Base-by-base conservation (phyloP, 2,113 vertebrate genomes). In the Mesoclemmys tuberculata region DNA sequence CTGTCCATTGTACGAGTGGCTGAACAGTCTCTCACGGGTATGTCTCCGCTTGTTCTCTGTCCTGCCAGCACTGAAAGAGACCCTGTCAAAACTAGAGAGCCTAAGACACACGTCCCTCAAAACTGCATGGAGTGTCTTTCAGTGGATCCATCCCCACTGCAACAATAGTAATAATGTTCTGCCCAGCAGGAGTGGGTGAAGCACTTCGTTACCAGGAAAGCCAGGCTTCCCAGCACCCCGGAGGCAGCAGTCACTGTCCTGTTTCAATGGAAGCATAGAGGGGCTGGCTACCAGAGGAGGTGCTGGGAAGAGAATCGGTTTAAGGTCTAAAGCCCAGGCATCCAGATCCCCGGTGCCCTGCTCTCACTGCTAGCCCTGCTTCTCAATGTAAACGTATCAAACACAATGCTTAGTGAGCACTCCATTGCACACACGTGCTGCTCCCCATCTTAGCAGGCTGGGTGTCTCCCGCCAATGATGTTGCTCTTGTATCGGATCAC, bases 11-110 rank as follows among this genome's bases (percentile, higher is more conserved):
- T 92, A 83, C 41, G 9, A 1, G 61, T 0, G 0, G 44, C 71
- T 84, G 80, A 75, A 87, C 75, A 0, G 0, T 18, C 78, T 75
- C 92, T 81, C n/a, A 51, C 0, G 0, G 86, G 74, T 51, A 58
- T 4, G 1, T 90, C 0, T 0, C 24, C 55, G 44, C 9, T 94
- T 95, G 87, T 89, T 94, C 29, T 95, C 92, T 41, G 18, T 9
- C 91, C 88, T 91, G 26, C 27, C 77, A 31, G 80, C n/a, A 44
- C 55, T 92, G 61, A 94, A 94, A 92, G 41, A 10, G 77, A 83
- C 41, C 46, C 93, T 79, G 46, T 80, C 88, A 35, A 38, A 41
- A 38, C 16, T 10, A 14, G 24, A 10, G n/a, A 18, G 68, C 68
- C 68, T 24, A 11, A 24, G 38, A 41, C 11, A 44, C 71, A 26